Base-by-base conservation (phyloP, 1,140 invertebrate species). In the Zeugodacus cucurbitae region DNA sequence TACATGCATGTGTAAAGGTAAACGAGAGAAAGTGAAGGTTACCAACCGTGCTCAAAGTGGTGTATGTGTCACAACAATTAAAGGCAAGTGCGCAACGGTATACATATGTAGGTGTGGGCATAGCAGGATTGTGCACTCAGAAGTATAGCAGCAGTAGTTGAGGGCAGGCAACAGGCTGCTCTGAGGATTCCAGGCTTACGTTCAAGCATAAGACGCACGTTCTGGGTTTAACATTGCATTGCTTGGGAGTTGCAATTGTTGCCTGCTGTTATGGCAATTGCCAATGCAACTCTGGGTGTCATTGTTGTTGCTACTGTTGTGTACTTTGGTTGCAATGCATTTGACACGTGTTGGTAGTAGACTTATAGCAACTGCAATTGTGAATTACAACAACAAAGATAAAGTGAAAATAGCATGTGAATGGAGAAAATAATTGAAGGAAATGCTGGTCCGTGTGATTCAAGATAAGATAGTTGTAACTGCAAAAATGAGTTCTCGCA, bases 81-180 rank as follows among this genome's bases (percentile, higher is more conserved):
- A 32, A 82, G 11, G n/a, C 74, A 26, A 82, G 26, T 29, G 10
- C 26, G 10, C 20, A 82, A 29, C 41, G n/a, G 48, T 82, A 82
- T 48, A 0, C 26, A 37, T 26, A 48, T 14, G 74, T 7, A n/a
- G n/a, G n/a, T n/a, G n/a, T n/a, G n/a, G n/a, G n/a, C n/a, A n/a
- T n/a, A n/a, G n/a, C n/a, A n/a, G n/a, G n/a, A n/a, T n/a, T n/a
- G n/a, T n/a, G n/a, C n/a, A n/a, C n/a, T n/a, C n/a, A n/a, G n/a
- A n/a, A n/a, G n/a, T n/a, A n/a, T n/a, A n/a, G n/a, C n/a, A n/a
- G n/a, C n/a, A n/a, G n/a, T 2, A 8, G 37, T 5, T 26, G 4
- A 41, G 0, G n/a, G 22, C 34, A 82, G 74, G 74, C 74, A 82
- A 82, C 74, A 82, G 74, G 74, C 74, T 82, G 74, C 74, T 48